A percentile compares a stretch with the other conserved stretches of the same genome.
These are phyloP conservation scores for Climacteris rufus DNA, from an alignment of 2,113 vertebrate genomes.

Conservation along the genomic window DNA sequence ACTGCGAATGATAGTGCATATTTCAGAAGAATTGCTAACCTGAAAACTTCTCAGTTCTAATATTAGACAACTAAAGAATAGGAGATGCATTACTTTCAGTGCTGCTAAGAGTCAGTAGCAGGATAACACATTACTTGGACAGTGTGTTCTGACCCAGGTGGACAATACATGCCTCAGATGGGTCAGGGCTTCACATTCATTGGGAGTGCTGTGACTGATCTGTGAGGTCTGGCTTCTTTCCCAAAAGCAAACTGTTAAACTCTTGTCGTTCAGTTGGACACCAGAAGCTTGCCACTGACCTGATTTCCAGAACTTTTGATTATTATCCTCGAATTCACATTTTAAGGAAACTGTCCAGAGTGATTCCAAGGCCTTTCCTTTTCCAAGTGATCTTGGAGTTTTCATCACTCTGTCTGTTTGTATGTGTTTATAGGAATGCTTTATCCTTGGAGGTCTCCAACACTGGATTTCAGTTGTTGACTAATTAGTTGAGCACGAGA, in stretches of 20 bases:
- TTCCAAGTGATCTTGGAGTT: background rate
- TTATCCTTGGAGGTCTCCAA: background rate
- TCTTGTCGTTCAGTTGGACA: background rate
- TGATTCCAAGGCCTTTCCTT: background rate
- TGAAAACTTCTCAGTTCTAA: background rate
- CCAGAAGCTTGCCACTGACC: background rate
- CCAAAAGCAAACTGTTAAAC: background rate
- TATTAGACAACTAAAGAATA: background rate
- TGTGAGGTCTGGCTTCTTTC: background rate
- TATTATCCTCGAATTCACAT: background rate
- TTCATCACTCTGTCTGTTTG: accelerated
- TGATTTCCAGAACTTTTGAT: background rate
- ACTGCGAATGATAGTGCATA: background rate
- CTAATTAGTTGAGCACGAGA: background rate
- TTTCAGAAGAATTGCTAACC: background rate
- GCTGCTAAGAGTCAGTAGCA: background rate
- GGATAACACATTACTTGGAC: background rate
- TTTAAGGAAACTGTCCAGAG: background rate
- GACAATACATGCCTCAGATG: background rate
- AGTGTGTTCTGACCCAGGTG: background rate
- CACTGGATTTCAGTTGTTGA: background rate
- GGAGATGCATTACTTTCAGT: background rate
- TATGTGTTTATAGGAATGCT: background rate
- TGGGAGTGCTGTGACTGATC: accelerated
- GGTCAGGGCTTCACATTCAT: accelerated